phyloP scores from a whole-genome alignment of 2,888 invertebrate species.

The Nematopogon swammerdamellus region DNA sequence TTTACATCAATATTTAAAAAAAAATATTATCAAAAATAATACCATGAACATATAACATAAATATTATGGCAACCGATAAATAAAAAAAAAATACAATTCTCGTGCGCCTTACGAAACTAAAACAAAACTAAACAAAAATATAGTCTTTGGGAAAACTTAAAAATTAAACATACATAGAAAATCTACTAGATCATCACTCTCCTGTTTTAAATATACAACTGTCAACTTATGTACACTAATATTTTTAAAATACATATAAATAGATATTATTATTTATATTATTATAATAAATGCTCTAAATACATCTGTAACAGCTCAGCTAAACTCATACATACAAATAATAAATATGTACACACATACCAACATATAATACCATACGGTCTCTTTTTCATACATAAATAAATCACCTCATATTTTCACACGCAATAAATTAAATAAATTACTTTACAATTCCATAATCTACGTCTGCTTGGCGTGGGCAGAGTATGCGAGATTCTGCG shows the following conservation, averaged over 20 bases:
- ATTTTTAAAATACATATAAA: background rate
- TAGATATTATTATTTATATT: too few relatives aligned
- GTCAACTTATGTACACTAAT: background rate
- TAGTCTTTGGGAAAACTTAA: background rate
- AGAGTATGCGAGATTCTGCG: slow-evolving; percentile 67
- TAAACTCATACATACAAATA: too few relatives aligned
- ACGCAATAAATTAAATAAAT: background rate
- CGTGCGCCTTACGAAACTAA: background rate
- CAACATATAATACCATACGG: background rate
- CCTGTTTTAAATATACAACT: background rate
- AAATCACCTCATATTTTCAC: background rate
- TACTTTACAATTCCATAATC: background rate
- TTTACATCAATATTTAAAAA: background rate
- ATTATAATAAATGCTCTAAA: too few relatives aligned
- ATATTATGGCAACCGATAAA: slow-evolving; percentile 1
- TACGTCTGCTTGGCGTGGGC: slow-evolving; percentile 53
- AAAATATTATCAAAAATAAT: background rate
- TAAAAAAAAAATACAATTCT: background rate
- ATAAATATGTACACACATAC: background rate
- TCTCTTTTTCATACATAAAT: background rate
- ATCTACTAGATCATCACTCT: background rate
- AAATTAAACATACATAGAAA: background rate
- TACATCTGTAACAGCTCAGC: too few relatives aligned
- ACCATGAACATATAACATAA: slow-evolving; percentile 3
- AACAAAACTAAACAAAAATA: background rate